phyloP scores from a whole-genome alignment of 2,888 invertebrate genomes.

The Lithosia quadra region DNA sequence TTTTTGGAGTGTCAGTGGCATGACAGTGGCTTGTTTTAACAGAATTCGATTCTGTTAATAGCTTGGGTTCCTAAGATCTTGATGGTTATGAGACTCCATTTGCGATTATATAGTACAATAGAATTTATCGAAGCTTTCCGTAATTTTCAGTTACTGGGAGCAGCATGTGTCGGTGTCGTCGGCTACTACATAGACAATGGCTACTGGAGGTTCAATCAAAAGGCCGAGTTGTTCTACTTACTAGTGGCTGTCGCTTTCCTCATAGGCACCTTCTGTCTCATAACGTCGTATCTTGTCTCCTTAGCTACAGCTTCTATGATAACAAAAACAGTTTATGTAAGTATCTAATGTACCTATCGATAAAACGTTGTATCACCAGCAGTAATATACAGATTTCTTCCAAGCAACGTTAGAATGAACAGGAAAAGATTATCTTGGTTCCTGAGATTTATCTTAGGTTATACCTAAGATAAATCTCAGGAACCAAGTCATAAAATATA shows the following conservation, averaged over 20 bases:
- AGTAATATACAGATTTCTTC: too few species aligned
- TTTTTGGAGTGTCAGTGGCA: too few species aligned
- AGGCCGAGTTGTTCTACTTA: conserved; percentile 90
- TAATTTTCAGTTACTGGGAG: conserved; percentile 90
- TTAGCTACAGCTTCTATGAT: conserved; percentile 94
- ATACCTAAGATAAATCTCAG: too few species aligned
- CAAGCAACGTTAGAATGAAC: too few species aligned
- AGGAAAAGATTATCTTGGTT: too few species aligned
- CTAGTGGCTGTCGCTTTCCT: conserved; percentile 92
- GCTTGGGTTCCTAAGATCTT: not conserved
- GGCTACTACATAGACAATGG: conserved; percentile 84
- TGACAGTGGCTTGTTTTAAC: too few species aligned
- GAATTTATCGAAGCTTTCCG: not conserved
- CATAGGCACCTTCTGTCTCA: conserved; percentile 92
- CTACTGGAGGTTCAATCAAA: conserved; percentile 68
- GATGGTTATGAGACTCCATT: not conserved
- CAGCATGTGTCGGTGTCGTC: conserved; percentile 91
- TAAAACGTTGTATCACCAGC: too few species aligned
- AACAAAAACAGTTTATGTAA: conserved; percentile 93
- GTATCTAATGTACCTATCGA: conserved; percentile 73
- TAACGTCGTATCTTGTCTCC: conserved; percentile 92
- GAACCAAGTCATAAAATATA: too few species aligned
- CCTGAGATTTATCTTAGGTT: too few species aligned
- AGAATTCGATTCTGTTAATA: too few species aligned
- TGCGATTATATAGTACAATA: not conserved